Percentiles rank a stretch among this genome's conserved stretches.
These are phyloP conservation scores for Falco rusticolus DNA, from an alignment of 2,797 vertebrate species.

Conservation along the genomic window DNA sequence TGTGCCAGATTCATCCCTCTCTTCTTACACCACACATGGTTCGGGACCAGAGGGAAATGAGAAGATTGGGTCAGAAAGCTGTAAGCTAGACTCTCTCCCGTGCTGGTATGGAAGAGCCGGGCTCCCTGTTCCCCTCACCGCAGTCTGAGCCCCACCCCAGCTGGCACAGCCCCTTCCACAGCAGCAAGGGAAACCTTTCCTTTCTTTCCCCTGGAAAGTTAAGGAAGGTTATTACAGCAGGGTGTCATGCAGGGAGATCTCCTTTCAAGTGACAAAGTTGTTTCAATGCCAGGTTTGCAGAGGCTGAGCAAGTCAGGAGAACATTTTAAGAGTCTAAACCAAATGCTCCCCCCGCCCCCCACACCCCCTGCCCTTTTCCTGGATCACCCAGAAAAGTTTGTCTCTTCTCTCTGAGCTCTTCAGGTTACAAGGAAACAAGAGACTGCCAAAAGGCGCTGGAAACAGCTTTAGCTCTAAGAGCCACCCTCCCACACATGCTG, in stretches of 20 bases:
- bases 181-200: not conserved
- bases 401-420: constrained; percentile 53
- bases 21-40: fast-evolving
- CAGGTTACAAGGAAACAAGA: constrained; percentile 70
- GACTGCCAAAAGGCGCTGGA: constrained; percentile 74
- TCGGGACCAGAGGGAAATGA: not conserved
- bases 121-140: not conserved
- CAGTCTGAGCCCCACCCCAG: fast-evolving
- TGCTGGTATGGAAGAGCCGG: not conserved
- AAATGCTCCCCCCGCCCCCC: not conserved
- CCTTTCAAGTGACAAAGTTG: not conserved
- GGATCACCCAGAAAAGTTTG: constrained; percentile 32
- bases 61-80: not conserved
- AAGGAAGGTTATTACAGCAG: not conserved
- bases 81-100: not conserved
- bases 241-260: not conserved
- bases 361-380: not conserved
- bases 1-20: not conserved
- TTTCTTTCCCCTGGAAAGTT: not conserved
- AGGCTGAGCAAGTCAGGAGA: not conserved
- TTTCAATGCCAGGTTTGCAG: not conserved
- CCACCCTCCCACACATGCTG: constrained; percentile 72
- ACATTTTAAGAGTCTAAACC: not conserved
- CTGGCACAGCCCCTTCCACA: no score
- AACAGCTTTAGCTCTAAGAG: constrained; percentile 69